Percentiles rank a stretch among this genome's conserved stretches.
Evolutionary conservation across 1,140 invertebrate genomes (phyloP).

Genomic region (Chionoecetes opilio): DNA sequence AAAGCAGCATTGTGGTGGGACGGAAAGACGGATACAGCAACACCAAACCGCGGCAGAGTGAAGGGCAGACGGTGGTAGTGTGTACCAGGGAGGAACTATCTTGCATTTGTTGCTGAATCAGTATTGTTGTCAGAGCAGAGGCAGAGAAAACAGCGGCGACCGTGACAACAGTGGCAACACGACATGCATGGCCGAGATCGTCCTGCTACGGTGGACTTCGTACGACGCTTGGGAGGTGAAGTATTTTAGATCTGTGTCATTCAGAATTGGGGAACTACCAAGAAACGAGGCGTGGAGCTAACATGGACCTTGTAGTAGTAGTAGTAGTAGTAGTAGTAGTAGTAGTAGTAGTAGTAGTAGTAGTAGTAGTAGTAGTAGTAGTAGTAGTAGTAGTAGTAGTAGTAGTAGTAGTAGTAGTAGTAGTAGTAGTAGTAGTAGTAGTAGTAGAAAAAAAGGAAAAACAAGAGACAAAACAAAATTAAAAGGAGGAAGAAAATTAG

Average conservation of each 20-base stretch:
- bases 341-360: slow-evolving; percentile 24
- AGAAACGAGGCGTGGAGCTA: too few relatives aligned
- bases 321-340: too few relatives aligned
- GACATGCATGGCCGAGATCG: not conserved
- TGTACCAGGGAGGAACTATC: not conserved
- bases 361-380: not conserved
- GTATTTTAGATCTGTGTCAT: too few relatives aligned
- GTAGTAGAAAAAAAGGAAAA: not conserved
- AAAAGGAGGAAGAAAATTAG: too few relatives aligned
- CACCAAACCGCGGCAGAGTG: not conserved
- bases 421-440: slow-evolving; percentile 12
- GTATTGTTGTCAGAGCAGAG: not conserved
- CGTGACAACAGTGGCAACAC: not conserved
- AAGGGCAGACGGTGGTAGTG: not conserved
- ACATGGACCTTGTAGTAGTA: too few relatives aligned
- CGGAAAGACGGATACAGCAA: not conserved
- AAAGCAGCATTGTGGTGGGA: not conserved
- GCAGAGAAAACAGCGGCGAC: not conserved
- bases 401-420: not conserved
- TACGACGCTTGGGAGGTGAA: too few relatives aligned
- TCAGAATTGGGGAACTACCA: too few relatives aligned
- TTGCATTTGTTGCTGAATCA: not conserved
- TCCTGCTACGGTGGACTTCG: too few relatives aligned
- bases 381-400: not conserved
- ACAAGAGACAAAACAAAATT: not conserved